Conservation (phyloP, 2,888 invertebrate genomes). For the Chrysolina americana region DNA sequence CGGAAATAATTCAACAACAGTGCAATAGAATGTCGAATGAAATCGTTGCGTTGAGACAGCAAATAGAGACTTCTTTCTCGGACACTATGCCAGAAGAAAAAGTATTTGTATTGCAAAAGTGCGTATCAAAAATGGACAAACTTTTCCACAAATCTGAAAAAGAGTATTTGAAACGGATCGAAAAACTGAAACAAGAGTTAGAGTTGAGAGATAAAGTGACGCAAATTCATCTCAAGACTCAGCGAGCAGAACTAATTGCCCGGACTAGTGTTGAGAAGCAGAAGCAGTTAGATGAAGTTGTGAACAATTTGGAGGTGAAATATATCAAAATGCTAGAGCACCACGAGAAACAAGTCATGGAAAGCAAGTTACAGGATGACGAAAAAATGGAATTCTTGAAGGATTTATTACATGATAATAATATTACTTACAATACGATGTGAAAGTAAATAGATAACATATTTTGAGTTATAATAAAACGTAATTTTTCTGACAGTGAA, state of each 20-base stretch:
- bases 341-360: constrained; percentile 54
- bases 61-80: constrained; percentile 47
- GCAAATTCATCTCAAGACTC: constrained; percentile 59
- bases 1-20: constrained; percentile 56
- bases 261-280: constrained; percentile 57
- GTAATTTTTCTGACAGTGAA: not conserved
- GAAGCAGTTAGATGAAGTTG: constrained; percentile 57
- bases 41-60: constrained; percentile 52
- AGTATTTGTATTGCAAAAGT: constrained; percentile 57
- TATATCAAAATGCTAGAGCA: constrained; percentile 61
- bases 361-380: constrained; percentile 54
- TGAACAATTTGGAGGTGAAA: constrained; percentile 60
- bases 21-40: constrained; percentile 57
- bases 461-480: not conserved
- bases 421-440: constrained; percentile 45
- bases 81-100: constrained; percentile 49
- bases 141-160: constrained; percentile 60
- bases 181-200: constrained; percentile 58
- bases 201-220: constrained; percentile 58
- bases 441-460: not conserved
- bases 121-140: constrained; percentile 63
- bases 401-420: constrained; percentile 54
- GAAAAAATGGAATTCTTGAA: constrained; percentile 55
- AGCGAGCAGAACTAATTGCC: constrained; percentile 59
- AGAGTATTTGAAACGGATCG: constrained; percentile 59